Base-by-base conservation (phyloP, 2,797 vertebrate genomes). In the Cetoscarus ocellatus region DNA sequence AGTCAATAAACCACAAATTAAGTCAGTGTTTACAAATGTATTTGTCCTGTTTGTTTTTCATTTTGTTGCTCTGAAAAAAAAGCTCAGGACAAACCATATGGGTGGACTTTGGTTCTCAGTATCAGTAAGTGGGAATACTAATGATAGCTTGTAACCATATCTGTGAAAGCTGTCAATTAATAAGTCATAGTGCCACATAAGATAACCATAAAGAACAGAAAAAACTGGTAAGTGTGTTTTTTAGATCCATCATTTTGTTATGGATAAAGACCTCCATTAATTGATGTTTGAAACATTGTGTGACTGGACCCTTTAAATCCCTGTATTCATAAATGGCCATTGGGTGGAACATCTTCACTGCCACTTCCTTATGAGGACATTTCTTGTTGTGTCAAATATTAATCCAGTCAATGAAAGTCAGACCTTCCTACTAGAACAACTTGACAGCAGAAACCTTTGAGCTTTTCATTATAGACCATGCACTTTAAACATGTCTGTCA, bases 371-470 rank as follows among this genome's bases (percentile, higher is more conserved):
- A n/a, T n/a, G n/a, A n/a, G n/a, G n/a, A n/a, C n/a, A n/a, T n/a
- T n/a, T n/a, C n/a, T n/a, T n/a, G n/a, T n/a, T n/a, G n/a, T n/a
- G 49, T 63, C 50, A 68, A 44, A 50, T 47, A 71, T 77, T 61
- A 76, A 70, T 60, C 56, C 38, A 14, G 34, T 17, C 27, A 38
- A 2, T 40, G 19, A 9, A 42, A 7, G 8, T 69, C 50, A 55
- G 15, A 19, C 34, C 34, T 12, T 8, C 34, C 51, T 52, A 53
- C 55, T 39, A 39, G 43, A 48, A 8, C 14, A 34, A 27, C 44
- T 12, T 7, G 19, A 47, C 47, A 10, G 13, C 3, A 19, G 19
- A 62, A 75, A 86, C 74, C 73, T 84, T 81, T 81, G 75, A 79
- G 45, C 61, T 62, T 68, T 43, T 74, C 35, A 19, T 43, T 17